Base-by-base conservation (phyloP, 92 coral and sea anemone genomes). In the Epizoanthus ramosus region DNA sequence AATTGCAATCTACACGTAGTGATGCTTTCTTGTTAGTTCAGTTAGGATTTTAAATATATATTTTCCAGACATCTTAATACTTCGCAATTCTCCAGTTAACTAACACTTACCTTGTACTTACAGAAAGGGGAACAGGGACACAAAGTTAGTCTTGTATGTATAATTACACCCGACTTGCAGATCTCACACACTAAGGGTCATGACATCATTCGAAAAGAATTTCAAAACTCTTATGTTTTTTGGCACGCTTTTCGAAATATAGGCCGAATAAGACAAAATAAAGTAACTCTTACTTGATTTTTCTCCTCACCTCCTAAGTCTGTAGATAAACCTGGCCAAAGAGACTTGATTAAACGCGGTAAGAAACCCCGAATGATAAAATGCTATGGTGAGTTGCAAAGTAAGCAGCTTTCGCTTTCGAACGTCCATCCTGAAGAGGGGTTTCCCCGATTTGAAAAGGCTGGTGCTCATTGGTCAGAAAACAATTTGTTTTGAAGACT, bases 371-470 rank as follows among this genome's bases (percentile, higher is more conserved):
- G 19, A 66, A 35, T 66, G 16, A 67, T 14, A 7, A 10, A 23
- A 24, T 47, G 0, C 53, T 47, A 10, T 12, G 15, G 1, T 0
- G 8, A 28, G 10, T 28, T 37, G 72, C 23, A 17, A 6, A 0
- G 47, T 31, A 67, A 67, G 72, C 50, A 67, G 8, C 47, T 67
- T 67, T 67, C 72, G 47, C 21, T 67, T 67, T 67, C 72, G 72
- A 67, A 67, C 3, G 72, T 37, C 39, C 3, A 50, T 37, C 39
- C 45, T 14, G 68, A 7, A 16, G 0, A 8, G 72, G 72, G 71
- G 43, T 66, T 66, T 66, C 71, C 71, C 71, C 45, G 47, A 65
- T 25, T 33, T 2, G 14, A 67, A 25, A 10, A 16, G 22, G 9
- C 8, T 37, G 47, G 12, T 21, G 43, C 39, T 67, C n/a, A 67